Evolutionary conservation across 1,140 invertebrate genomes (phyloP).

Genomic region (Bilobella aurantiaca): DNA sequence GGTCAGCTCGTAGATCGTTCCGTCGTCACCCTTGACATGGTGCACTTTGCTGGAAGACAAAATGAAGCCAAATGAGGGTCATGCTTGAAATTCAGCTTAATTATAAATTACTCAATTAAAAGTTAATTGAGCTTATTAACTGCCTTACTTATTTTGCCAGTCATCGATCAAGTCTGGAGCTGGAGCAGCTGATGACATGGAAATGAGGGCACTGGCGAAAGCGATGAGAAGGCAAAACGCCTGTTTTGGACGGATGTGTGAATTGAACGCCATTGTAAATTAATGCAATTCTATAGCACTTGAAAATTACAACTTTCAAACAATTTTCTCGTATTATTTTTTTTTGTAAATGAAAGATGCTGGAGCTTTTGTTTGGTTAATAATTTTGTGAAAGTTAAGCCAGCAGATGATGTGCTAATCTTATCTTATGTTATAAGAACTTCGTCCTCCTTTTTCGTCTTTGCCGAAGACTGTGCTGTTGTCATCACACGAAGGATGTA

Average conservation of each 20-base stretch:
- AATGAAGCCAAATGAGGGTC: not conserved
- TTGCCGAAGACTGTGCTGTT: too few relatives aligned
- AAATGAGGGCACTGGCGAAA: not conserved
- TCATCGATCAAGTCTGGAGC: not conserved
- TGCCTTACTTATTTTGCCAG: not conserved
- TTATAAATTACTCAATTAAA: not conserved
- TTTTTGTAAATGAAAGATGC: too few relatives aligned
- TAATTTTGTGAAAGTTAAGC: too few relatives aligned
- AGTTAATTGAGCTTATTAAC: not conserved
- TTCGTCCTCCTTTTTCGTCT: too few relatives aligned
- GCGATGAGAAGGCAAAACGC: not conserved
- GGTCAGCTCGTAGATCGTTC: conserved; percentile 2
- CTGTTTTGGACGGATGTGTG: not conserved
- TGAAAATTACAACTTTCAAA: too few relatives aligned
- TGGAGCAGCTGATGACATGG: not conserved
- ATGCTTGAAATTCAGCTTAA: not conserved
- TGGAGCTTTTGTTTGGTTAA: too few relatives aligned
- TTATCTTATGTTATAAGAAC: too few relatives aligned
- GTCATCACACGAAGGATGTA: too few relatives aligned
- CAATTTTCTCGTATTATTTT: too few relatives aligned
- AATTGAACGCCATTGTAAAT: too few relatives aligned
- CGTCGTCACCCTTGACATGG: not conserved
- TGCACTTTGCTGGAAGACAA: not conserved
- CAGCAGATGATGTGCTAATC: too few relatives aligned
- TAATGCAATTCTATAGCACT: too few relatives aligned